Evolutionary conservation across 1,140 invertebrate genomes (phyloP).

Genomic region (Forficula auricularia): DNA sequence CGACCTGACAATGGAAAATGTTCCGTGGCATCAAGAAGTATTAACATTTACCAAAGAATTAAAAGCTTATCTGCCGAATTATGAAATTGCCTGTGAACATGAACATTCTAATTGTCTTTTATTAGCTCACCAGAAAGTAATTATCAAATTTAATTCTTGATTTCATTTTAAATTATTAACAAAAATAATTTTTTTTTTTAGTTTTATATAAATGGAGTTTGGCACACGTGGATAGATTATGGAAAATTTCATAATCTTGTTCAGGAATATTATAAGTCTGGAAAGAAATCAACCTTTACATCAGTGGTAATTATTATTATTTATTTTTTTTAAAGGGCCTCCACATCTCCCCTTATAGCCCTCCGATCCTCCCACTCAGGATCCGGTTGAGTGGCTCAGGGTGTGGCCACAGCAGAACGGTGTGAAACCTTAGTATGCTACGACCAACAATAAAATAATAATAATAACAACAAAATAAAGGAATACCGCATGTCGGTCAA

Average conservation of each 20-base stretch:
- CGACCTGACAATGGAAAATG: conserved; percentile 43
- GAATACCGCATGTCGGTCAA: too few relatives aligned
- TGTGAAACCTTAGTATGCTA: too few relatives aligned
- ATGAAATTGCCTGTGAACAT: conserved; percentile 43
- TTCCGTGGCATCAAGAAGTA: conserved; percentile 47
- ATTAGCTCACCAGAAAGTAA: conserved; percentile 36
- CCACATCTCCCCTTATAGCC: too few relatives aligned
- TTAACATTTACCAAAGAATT: conserved; percentile 33
- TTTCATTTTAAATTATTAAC: neutral
- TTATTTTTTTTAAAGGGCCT: too few relatives aligned
- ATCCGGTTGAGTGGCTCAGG: too few relatives aligned
- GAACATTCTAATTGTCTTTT: conserved; percentile 47
- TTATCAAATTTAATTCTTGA: too few relatives aligned
- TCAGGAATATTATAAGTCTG: conserved; percentile 23
- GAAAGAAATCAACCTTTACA: conserved; percentile 28
- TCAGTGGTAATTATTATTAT: conserved; percentile 24
- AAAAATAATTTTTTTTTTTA: conserved; percentile 19
- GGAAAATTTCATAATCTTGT: conserved; percentile 35
- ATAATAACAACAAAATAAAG: too few relatives aligned
- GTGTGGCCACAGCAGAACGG: too few relatives aligned
- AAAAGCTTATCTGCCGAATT: conserved; percentile 28
- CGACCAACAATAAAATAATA: too few relatives aligned
- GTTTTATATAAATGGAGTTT: conserved; percentile 35
- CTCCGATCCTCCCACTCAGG: too few relatives aligned
- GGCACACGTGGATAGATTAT: conserved; percentile 49